A percentile compares a stretch with the other conserved stretches of the same genome.
phyloP scores from a whole-genome alignment of 1,140 invertebrate species.

The Microplitis demolitor region DNA sequence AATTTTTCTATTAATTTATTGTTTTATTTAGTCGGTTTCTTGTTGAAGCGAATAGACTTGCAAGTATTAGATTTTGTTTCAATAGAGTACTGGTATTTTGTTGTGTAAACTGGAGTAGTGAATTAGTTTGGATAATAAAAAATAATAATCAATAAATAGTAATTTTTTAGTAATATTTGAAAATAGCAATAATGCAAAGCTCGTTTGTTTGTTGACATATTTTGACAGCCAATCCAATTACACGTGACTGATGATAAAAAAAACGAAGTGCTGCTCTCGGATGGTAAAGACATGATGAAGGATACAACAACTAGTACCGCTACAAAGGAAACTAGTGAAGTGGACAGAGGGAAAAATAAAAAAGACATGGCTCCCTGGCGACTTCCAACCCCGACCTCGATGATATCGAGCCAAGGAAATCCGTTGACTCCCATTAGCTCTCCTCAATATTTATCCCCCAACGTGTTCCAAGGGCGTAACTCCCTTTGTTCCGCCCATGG shows the following conservation, averaged over 20 bases:
- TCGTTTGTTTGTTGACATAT: background rate
- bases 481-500: conserved; percentile 56
- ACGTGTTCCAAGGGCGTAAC: conserved; percentile 57
- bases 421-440: conserved; percentile 49
- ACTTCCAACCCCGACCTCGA: conserved; percentile 36
- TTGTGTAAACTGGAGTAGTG: too few species aligned
- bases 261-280: background rate
- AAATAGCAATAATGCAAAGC: background rate
- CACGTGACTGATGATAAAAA: background rate
- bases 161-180: background rate
- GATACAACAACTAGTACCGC: background rate
- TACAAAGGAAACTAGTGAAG: conserved; percentile 3
- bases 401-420: conserved; percentile 39
- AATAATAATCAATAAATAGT: too few species aligned
- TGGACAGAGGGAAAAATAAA: conserved; percentile 10
- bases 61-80: too few species aligned
- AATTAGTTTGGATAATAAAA: too few species aligned
- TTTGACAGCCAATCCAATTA: background rate
- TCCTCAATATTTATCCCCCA: conserved; percentile 54
- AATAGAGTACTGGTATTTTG: too few species aligned
- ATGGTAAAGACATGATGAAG: background rate
- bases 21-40: too few species aligned
- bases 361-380: conserved; percentile 40
- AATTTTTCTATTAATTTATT: too few species aligned
- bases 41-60: too few species aligned